Base-by-base conservation (phyloP, 1,140 invertebrate genomes). In the Pogonomyrmex californicus region DNA sequence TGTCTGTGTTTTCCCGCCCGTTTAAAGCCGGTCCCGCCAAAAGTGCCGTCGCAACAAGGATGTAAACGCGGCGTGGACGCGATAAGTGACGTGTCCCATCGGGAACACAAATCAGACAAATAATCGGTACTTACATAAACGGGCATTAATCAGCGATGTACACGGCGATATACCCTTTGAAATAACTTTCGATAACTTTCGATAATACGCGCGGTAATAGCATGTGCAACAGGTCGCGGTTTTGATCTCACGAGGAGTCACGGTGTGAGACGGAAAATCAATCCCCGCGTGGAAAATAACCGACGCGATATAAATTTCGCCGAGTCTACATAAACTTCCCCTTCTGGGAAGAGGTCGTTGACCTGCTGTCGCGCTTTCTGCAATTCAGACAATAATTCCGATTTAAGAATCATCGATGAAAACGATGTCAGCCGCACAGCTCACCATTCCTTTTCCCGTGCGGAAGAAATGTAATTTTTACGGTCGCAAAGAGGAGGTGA, bases 381-480 rank as follows among this genome's bases (percentile, higher is more conserved):
- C 10, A 2, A 0, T 47, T 12, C n/a, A n/a, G 65, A 23, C 10
- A n/a, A 44, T n/a, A 66, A 4, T 44, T 73, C 60, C 47, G 6
- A 41, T 56, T 65, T 41, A 6, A 2, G 3, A 51, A n/a, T 47
- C 4, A 12, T 4, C 10, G 30, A 10, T 1, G 36, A 7, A n/a
- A 23, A 56, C 63, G 41, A 93, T 92, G 90, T 92, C 89, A 62
- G 91, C 86, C 78, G 54, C 91, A 2, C 93, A 95, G 87, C 91
- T 89, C 17, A 92, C 68, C 3, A 87, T 94, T n/a, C 65, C 89
- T 0, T 94, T 94, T 76, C 81, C 71, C 33, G 81, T 93, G 41
- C 85, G 89, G 2, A 94, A 94, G 44, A 93, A 92, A 75, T 88
- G 60, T 65, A 89, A 83, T 1, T 93, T 94, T 87, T 94, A 94